A percentile compares a stretch with the other conserved stretches of the same genome.
Conservation (phyloP, 2,888 invertebrate genomes). For the Coleophora flavipennella region DNA sequence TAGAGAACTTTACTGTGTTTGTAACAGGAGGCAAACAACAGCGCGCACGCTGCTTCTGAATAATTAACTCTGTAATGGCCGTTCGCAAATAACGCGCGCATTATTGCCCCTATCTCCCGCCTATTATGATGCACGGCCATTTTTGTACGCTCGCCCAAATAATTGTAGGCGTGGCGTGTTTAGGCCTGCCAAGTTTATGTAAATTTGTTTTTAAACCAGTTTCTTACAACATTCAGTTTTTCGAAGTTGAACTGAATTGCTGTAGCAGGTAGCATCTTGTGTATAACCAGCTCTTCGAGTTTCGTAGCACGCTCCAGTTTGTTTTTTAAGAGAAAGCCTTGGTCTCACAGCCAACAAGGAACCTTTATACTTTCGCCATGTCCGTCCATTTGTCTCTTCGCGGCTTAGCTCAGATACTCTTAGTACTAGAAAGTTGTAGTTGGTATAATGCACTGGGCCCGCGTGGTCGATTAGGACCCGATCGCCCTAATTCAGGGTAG, state of each 20-base stretch:
- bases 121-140: slow-evolving; percentile 31
- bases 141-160: slow-evolving; percentile 8
- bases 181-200: slow-evolving; percentile 1
- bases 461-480: too few species aligned
- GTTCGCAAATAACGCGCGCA: slow-evolving; percentile 62
- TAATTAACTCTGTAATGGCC: slow-evolving; percentile 64
- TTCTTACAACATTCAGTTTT: neutral
- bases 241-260: neutral
- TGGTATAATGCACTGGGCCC: too few species aligned
- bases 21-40: neutral
- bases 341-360: too few species aligned
- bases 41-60: slow-evolving; percentile 28
- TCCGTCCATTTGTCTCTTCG: too few species aligned
- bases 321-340: too few species aligned
- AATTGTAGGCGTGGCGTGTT: too few species aligned
- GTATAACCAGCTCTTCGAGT: too few species aligned
- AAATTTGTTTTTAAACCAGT: neutral
- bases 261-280: too few species aligned
- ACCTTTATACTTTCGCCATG: too few species aligned
- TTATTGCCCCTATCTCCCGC: slow-evolving; percentile 53
- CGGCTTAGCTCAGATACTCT: too few species aligned
- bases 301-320: neutral
- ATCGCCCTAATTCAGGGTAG: too few species aligned
- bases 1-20: neutral
- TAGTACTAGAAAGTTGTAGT: too few species aligned